Conservation (phyloP, 2,113 vertebrate genomes). For the Menura novaehollandiae region DNA sequence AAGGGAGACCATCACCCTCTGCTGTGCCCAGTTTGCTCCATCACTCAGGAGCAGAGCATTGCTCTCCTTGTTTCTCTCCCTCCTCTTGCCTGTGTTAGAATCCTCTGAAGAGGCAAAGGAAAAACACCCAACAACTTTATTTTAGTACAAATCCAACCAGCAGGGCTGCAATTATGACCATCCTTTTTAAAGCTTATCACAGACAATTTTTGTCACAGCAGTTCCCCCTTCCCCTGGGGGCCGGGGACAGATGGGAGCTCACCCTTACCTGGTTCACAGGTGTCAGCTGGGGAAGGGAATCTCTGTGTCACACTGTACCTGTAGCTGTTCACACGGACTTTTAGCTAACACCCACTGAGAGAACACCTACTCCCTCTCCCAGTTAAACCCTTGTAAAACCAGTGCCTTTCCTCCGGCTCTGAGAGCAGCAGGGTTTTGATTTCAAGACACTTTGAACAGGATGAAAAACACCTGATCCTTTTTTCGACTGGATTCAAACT, state of each 20-base stretch:
- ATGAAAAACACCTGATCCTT: neutral
- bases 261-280: accelerated
- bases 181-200: neutral
- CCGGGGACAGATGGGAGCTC: neutral
- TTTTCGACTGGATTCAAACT: neutral
- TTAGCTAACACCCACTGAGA: neutral
- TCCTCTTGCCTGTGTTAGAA: neutral
- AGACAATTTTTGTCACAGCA: neutral
- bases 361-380: neutral
- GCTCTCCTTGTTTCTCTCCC: neutral
- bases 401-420: accelerated
- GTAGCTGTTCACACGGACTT: neutral
- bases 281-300: neutral
- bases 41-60: neutral
- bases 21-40: neutral
- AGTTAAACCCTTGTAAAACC: neutral
- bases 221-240: accelerated
- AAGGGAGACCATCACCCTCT: neutral
- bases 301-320: neutral
- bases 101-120: neutral
- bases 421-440: neutral
- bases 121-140: neutral
- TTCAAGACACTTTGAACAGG: neutral
- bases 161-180: neutral
- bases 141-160: neutral